Percentiles rank a stretch among this genome's conserved stretches.
Conservation (phyloP, 92 coral and sea anemone species). For the Epizoanthus ramosus region DNA sequence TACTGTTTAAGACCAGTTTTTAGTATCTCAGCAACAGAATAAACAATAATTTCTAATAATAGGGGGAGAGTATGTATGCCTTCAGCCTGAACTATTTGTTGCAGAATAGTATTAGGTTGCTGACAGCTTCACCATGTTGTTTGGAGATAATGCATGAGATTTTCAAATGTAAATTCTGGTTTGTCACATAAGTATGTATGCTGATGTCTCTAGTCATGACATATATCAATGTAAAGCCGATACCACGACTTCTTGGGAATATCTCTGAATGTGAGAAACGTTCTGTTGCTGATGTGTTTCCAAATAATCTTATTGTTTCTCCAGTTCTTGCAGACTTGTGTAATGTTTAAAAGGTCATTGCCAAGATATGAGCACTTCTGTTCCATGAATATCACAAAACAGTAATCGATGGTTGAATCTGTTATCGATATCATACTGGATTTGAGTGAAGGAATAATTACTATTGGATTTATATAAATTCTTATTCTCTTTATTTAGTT, state of each 20-base stretch:
- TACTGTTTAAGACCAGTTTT: no score
- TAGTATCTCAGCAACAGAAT: neutral
- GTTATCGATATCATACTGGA: no score
- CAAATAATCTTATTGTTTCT: neutral
- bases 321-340: neutral
- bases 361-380: neutral
- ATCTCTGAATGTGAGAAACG: neutral
- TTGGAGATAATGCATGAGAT: neutral
- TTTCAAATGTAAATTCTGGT: neutral
- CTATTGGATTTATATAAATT: no score
- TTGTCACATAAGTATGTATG: neutral
- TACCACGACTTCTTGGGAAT: neutral
- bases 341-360: neutral
- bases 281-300: no score
- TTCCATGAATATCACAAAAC: neutral
- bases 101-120: neutral
- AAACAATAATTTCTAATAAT: neutral
- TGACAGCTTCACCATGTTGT: neutral
- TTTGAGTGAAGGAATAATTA: no score
- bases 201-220: neutral
- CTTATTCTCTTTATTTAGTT: no score
- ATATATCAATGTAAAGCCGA: neutral
- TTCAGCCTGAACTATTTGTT: neutral
- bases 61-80: neutral
- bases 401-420: neutral